Conservation (phyloP, 2,113 vertebrate genomes). For the Ranitomeya imitator region DNA sequence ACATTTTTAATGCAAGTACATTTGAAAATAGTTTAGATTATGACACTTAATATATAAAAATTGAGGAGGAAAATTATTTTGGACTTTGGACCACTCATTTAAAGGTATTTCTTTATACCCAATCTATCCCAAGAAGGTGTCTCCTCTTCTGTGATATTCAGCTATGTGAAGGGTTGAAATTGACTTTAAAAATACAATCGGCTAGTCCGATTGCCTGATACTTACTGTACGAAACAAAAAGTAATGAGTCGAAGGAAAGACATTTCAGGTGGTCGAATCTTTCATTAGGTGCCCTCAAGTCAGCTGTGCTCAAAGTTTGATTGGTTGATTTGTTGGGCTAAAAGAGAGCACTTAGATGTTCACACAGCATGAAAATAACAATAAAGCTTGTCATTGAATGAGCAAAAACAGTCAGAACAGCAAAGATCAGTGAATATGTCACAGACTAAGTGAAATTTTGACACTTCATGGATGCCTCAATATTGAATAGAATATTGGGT, state of each 20-base stretch:
- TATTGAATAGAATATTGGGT: no score
- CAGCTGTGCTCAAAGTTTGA: neutral
- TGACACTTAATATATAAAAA: no score
- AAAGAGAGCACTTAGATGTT: neutral
- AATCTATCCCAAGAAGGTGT: neutral
- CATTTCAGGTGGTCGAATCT: neutral
- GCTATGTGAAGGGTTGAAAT: neutral
- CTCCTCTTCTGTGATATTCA: slow-evolving; percentile 5
- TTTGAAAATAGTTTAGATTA: no score
- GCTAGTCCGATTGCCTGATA: neutral
- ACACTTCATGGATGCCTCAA: no score
- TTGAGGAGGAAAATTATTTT: no score
- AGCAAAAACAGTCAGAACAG: neutral
- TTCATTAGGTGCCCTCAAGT: neutral
- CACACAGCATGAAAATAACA: neutral
- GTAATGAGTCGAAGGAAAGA: slow-evolving; percentile 1
- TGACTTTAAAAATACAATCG: neutral
- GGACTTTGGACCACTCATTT: no score
- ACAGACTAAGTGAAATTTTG: neutral
- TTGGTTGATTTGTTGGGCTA: neutral
- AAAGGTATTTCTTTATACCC: neutral
- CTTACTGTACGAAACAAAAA: neutral
- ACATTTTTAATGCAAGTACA: no score
- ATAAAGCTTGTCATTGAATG: neutral
- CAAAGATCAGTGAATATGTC: neutral